Conservation (phyloP, 2,888 invertebrate genomes). For the Fragum sueziense region DNA sequence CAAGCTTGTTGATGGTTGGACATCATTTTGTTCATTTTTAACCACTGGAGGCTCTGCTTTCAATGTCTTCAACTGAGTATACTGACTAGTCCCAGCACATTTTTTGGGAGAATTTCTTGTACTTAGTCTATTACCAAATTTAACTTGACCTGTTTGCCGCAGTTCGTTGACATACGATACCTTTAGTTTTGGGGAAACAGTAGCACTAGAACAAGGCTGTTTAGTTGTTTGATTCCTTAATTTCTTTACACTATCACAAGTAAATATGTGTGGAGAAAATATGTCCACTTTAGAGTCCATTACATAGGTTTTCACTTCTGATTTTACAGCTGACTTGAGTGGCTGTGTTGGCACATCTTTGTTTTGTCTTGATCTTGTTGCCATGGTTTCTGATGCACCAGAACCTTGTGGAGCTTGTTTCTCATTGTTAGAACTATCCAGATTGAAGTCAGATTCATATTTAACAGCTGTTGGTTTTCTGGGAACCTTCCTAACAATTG, state of each 20-base stretch:
- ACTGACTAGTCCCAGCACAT: not conserved
- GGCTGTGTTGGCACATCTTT: not conserved
- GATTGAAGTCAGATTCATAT: constrained; percentile 56
- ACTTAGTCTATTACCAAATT: constrained; percentile 11
- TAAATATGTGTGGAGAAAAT: constrained; percentile 24
- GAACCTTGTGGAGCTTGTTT: not conserved
- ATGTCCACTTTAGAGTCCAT: not conserved
- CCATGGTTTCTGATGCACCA: not conserved
- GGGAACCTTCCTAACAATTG: constrained; percentile 30
- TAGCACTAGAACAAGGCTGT: not conserved
- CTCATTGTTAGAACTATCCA: constrained; percentile 28
- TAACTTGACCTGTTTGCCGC: not conserved
- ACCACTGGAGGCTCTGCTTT: not conserved
- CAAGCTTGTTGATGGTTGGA: not conserved
- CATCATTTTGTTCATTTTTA: not conserved
- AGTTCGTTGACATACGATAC: not conserved
- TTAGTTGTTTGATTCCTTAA: constrained; percentile 10
- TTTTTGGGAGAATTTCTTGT: not conserved
- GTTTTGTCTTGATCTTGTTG: constrained; percentile 4
- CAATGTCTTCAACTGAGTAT: not conserved
- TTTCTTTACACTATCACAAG: constrained; percentile 32
- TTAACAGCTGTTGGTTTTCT: constrained; percentile 28
- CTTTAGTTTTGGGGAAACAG: not conserved
- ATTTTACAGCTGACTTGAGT: not conserved
- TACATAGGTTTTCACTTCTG: not conserved